phyloP scores from a whole-genome alignment of 92 coral and sea anemone species.

The Parazoanthus darwini region DNA sequence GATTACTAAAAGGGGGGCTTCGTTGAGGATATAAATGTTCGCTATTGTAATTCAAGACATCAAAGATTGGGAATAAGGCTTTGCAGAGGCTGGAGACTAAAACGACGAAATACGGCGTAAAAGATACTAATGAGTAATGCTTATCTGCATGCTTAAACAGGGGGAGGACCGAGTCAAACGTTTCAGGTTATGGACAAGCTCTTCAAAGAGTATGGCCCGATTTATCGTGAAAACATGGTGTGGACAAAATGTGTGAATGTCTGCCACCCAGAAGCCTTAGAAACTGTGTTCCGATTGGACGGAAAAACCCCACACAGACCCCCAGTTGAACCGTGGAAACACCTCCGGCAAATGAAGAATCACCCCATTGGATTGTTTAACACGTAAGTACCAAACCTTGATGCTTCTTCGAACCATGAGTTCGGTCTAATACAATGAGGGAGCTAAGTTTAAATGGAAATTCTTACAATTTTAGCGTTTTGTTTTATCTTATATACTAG shows the following conservation, averaged over 20 bases:
- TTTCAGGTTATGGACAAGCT: constrained; percentile 31
- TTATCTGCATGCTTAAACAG: background rate
- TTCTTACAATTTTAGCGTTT: too few relatives aligned
- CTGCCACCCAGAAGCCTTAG: constrained; percentile 30
- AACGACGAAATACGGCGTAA: background rate
- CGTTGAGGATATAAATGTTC: too few relatives aligned
- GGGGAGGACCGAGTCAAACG: constrained; percentile 18
- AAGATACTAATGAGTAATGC: background rate
- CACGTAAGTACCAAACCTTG: constrained; percentile 13
- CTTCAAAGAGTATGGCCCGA: constrained; percentile 31
- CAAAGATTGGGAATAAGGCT: background rate
- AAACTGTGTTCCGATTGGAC: constrained; percentile 28
- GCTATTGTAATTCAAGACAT: too few relatives aligned
- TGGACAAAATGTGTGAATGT: constrained; percentile 26
- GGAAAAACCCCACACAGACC: constrained; percentile 28
- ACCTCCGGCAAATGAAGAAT: constrained; percentile 28
- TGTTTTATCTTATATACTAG: too few relatives aligned
- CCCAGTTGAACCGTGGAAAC: constrained; percentile 26
- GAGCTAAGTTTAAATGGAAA: too few relatives aligned
- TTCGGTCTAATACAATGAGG: background rate
- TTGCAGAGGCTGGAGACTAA: background rate
- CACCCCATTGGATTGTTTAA: constrained; percentile 26
- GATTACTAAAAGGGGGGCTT: too few relatives aligned
- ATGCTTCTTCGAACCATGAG: background rate
- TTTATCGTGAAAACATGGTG: constrained; percentile 35